Evolutionary conservation across 2,113 vertebrate species (phyloP), one percentile per base, ranked within the genome.

Genomic region (Okapia johnstoni): DNA sequence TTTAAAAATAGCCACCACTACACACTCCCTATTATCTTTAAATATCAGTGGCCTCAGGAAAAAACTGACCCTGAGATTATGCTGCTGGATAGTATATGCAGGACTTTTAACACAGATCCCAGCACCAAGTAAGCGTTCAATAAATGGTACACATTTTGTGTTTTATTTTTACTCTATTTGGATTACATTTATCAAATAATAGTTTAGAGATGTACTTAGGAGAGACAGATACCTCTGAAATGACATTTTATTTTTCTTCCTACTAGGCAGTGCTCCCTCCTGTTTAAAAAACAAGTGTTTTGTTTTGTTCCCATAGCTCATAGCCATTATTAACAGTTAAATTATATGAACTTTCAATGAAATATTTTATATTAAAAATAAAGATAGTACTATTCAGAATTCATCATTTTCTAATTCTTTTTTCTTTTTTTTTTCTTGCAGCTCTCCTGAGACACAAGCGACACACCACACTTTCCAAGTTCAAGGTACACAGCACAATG

Each of bases 111-210:
- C 43, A 70, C 13, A 84, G 48, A 92, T 12, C n/a, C 16, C 43
- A 66, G 10, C 28, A 76, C 17, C 19, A 40, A 43, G 6, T 48
- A 79, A 84, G 28, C 63, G 19, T 60, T 94, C 40, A 36, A 48
- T 54, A 88, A 23, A 77, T 6, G 36, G 36, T 58, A 66, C 19
- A 17, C 46, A 76, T n/a, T 61, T 88, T 46, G 17, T 40, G 43
- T 88, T 88, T 93, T 80, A 36, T 83, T 97, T 94, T 81, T 93
- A 73, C 16, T 43, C 48, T 58, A 91, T 81, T 88, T 13, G 40
- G n/a, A 54, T 83, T 13, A 76, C 66, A 63, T 85, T 90, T 88
- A 26, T 52, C 28, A 85, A 73, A 58, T 83, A 73, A 76, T n/a
- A 66, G 48, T 76, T 81, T 55, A 55, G 36, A 60, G 58, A 61